Evolutionary conservation across 2,113 vertebrate species (phyloP).

Genomic region (Paratilapia polleni): DNA sequence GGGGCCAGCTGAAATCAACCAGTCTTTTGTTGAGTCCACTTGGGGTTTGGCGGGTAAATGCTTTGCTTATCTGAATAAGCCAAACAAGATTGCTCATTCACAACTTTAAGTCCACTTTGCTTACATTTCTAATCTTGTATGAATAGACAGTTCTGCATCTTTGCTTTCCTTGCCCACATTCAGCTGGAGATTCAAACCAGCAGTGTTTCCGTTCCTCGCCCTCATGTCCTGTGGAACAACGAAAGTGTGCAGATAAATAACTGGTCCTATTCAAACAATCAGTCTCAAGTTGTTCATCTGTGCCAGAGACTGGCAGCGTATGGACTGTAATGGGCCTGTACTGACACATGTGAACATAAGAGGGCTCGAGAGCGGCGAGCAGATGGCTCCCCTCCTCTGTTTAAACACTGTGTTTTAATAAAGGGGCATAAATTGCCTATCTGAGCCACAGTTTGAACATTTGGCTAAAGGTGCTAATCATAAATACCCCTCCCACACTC

Average conservation of each 20-base stretch:
- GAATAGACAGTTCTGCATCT: neutral
- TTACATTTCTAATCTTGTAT: neutral
- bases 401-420: constrained; percentile 56
- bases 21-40: neutral
- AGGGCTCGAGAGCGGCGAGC: constrained; percentile 29
- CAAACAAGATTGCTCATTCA: neutral
- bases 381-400: constrained; percentile 56
- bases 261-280: constrained; percentile 21
- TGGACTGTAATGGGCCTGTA: constrained; percentile 28
- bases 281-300: neutral
- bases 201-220: neutral
- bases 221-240: neutral
- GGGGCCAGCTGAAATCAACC: neutral
- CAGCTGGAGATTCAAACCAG: neutral
- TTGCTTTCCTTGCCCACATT: neutral
- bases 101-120: neutral
- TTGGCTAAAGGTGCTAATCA: constrained; percentile 38
- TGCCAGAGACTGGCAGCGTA: constrained; percentile 6
- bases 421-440: constrained; percentile 44
- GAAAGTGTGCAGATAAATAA: constrained; percentile 5
- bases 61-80: neutral
- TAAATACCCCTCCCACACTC: constrained; percentile 33
- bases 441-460: constrained; percentile 44
- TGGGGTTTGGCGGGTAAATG: neutral
- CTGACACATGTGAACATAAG: constrained; percentile 46